phyloP scores from a whole-genome alignment of 2,797 vertebrate genomes.

The Borostomias antarcticus region DNA sequence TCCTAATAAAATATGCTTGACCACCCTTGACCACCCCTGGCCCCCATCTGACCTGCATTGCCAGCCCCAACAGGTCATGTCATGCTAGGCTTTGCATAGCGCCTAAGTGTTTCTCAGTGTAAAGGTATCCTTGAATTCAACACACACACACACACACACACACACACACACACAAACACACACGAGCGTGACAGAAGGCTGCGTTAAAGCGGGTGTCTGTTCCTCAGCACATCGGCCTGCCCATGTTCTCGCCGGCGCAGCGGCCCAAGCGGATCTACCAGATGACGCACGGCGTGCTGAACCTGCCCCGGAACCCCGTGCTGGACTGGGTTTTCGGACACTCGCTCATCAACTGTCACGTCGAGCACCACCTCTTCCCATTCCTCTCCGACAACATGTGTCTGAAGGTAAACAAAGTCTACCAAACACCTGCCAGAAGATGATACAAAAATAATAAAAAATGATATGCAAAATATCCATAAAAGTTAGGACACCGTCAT shows the following conservation, averaged over 20 bases:
- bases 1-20: no score
- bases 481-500: no score
- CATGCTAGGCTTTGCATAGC: not conserved
- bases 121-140: no score
- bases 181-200: not conserved
- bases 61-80: not conserved
- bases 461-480: no score
- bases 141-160: not conserved
- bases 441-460: not conserved
- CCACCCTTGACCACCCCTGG: no score
- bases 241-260: conserved; percentile 83
- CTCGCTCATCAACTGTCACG: conserved; percentile 92
- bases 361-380: conserved; percentile 96
- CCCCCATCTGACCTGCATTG: no score
- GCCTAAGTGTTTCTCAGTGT: no score
- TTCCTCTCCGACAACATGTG: conserved; percentile 93
- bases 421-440: not conserved
- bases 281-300: conserved; percentile 90
- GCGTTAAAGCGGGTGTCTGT: no score
- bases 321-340: conserved; percentile 93
- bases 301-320: conserved; percentile 83
- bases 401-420: conserved; percentile 80
- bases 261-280: conserved; percentile 87
- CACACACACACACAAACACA: not conserved
- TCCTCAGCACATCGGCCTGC: conserved; percentile 88